Percentiles rank a stretch among this genome's conserved stretches.
Conservation (phyloP, 1,140 invertebrate genomes). For the Phymastichus coffea region DNA sequence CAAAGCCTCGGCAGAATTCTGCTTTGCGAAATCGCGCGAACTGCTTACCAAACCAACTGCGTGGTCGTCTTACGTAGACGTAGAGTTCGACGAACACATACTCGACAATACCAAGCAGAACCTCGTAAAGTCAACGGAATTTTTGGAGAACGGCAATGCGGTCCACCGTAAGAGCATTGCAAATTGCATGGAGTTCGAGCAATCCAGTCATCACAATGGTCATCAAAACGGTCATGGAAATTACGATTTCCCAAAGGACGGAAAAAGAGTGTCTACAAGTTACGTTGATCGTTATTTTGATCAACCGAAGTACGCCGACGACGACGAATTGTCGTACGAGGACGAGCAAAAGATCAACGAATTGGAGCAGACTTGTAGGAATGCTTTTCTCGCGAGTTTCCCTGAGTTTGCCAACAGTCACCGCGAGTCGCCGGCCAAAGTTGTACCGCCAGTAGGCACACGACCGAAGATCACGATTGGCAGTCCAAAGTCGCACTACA, state of each 20-base stretch:
- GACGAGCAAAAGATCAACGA: slow-evolving; percentile 47
- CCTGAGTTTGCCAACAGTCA: slow-evolving; percentile 36
- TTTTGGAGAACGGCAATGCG: slow-evolving; percentile 44
- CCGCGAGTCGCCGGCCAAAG: background rate
- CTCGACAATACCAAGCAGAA: slow-evolving; percentile 46
- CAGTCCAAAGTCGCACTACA: slow-evolving; percentile 26
- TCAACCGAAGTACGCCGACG: slow-evolving; percentile 48
- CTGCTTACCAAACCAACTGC: slow-evolving; percentile 62
- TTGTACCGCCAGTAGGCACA: slow-evolving; percentile 30
- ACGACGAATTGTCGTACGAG: slow-evolving; percentile 38
- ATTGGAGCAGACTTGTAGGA: slow-evolving; percentile 41
- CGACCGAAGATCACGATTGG: slow-evolving; percentile 41
- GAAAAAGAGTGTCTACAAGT: slow-evolving; percentile 49
- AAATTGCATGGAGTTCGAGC: slow-evolving; percentile 27
- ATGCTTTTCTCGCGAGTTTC: slow-evolving; percentile 40
- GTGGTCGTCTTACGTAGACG: slow-evolving; percentile 51
- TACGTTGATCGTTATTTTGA: slow-evolving; percentile 55
- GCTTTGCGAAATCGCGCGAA: slow-evolving; percentile 71
- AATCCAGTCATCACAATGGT: background rate
- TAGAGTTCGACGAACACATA: slow-evolving; percentile 46
- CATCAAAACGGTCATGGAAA: slow-evolving; percentile 18
- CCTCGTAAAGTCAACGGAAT: slow-evolving; percentile 50
- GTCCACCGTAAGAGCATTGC: slow-evolving; percentile 37
- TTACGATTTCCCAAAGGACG: slow-evolving; percentile 9
- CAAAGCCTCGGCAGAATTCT: slow-evolving; percentile 72